phyloP scores from a whole-genome alignment of 2,113 vertebrate genomes.

The Phalacrocorax carbo region DNA sequence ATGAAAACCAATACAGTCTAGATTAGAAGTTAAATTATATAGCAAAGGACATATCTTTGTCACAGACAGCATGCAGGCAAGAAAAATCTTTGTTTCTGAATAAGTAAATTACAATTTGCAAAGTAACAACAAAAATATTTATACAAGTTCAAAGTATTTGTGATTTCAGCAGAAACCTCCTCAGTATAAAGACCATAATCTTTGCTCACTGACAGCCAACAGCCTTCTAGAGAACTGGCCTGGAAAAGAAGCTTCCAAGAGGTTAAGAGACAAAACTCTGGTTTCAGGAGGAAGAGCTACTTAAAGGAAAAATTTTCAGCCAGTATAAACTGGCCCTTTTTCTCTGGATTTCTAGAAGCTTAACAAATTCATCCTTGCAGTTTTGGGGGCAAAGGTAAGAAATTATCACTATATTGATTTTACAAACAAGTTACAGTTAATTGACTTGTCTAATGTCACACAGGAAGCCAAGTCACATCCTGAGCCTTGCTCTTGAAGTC shows the following conservation, averaged over 20 bases:
- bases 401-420: not conserved
- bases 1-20: not conserved
- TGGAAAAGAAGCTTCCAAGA: not conserved
- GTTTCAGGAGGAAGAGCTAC: not conserved
- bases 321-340: not conserved
- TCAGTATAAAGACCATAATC: not conserved
- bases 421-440: not conserved
- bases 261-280: not conserved
- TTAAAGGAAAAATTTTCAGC: not conserved
- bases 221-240: not conserved
- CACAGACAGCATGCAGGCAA: not conserved
- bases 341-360: not conserved
- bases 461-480: not conserved
- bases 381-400: not conserved
- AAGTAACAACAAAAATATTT: not conserved
- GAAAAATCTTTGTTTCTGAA: not conserved
- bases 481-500: not conserved
- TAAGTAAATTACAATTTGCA: not conserved
- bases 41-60: not conserved
- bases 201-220: not conserved
- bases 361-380: not conserved
- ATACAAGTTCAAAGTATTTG: not conserved
- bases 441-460: not conserved
- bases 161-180: not conserved
- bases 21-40: not conserved